These are phyloP conservation scores for Brachyptera risi DNA, from an alignment of 2,888 invertebrate genomes.

Conservation along the genomic window DNA sequence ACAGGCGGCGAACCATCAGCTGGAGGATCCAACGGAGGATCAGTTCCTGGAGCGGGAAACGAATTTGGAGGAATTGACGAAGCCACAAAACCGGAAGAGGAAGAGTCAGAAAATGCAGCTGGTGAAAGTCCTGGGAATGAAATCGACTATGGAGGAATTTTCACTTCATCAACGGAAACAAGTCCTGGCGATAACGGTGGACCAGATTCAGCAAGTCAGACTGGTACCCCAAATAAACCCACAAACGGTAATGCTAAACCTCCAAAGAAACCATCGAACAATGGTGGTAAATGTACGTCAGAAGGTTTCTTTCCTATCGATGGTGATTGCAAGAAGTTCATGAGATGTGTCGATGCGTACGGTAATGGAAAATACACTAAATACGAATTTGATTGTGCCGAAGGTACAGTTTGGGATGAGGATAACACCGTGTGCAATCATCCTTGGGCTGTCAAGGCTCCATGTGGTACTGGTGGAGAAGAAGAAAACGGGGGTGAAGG, in stretches of 20 bases:
- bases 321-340: constrained; percentile 59
- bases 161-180: too few species aligned
- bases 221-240: background rate
- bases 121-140: background rate
- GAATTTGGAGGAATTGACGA: background rate
- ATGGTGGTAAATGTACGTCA: constrained; percentile 44
- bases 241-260: background rate
- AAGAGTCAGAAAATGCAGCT: background rate
- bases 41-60: background rate
- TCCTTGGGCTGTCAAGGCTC: constrained; percentile 52
- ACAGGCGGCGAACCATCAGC: background rate
- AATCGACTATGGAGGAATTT: background rate
- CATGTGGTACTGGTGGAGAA: constrained; percentile 9
- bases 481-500: background rate
- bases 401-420: constrained; percentile 75
- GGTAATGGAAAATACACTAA: constrained; percentile 56
- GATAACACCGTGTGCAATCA: constrained; percentile 66
- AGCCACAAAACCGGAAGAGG: background rate
- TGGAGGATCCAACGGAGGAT: background rate
- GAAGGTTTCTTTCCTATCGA: constrained; percentile 62
- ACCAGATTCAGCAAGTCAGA: background rate
- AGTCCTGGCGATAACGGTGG: background rate
- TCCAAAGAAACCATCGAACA: background rate
- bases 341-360: constrained; percentile 61
- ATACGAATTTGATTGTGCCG: constrained; percentile 68